Evolutionary conservation across 2,113 vertebrate genomes (phyloP), one percentile per base, ranked within the genome.

Genomic region (Otus sunia): DNA sequence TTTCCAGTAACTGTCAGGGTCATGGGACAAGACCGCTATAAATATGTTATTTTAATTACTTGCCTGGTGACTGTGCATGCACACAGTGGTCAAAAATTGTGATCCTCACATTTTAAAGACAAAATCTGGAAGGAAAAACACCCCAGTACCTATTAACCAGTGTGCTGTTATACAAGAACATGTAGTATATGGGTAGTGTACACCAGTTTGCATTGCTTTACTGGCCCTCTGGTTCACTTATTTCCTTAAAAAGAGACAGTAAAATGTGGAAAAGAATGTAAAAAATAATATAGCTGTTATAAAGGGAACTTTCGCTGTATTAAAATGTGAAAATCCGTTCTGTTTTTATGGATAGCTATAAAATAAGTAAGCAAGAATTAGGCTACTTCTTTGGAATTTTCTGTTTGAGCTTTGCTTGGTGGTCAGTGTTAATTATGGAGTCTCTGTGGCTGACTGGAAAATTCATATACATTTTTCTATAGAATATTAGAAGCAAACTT

Each of bases 161-260:
- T 55, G 34, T 71, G 55, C 15, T 86, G 43, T 53, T 58, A 43
- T 6, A 49, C 10, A 47, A 75, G 12, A 7, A 52, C 2, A 3
- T 8, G 6, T 4, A 36, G 8, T 34, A 3, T 5, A 12, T 3
- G 17, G 26, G 30, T 17, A 21, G 12, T 10, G 3, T 3, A 12
- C 4, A 2, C 6, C 14, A 49, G 30, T 37, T 75, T n/a, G 11
- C 34, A 8, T 12, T 8, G 10, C 7, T 74, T 94, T 74, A 22
- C 11, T 63, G n/a, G 15, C 23, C 15, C 8, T 55, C 29, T 71
- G 47, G 13, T 58, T 84, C 34, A 18, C 15, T 26, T 30, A 1
- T n/a, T n/a, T n/a, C 52, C 32, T 63, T 81, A 67, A 85, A 89
- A 69, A 69, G 4, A 3, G 29, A 12, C 13, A 32, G 11, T 30